phyloP scores from a whole-genome alignment of 1,140 invertebrate species.

The Drosophila suzukii region DNA sequence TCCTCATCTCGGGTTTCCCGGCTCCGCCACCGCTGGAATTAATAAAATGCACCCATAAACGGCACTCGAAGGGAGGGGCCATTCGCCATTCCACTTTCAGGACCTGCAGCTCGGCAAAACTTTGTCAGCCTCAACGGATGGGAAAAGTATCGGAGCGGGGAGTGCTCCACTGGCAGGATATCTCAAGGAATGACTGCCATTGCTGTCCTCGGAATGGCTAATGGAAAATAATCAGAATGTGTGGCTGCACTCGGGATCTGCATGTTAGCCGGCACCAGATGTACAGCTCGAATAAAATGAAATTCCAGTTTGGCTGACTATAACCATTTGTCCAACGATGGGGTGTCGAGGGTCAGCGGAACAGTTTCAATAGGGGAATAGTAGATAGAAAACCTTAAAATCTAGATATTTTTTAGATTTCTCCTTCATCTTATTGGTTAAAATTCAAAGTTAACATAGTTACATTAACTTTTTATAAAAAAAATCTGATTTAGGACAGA shows the following conservation, averaged over 20 bases:
- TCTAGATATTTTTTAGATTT: too few species aligned
- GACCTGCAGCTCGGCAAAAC: conserved; percentile 19
- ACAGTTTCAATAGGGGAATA: background rate
- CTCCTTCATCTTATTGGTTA: too few species aligned
- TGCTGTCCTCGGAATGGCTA: conserved; percentile 28
- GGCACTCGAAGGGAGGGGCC: background rate
- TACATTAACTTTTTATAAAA: too few species aligned
- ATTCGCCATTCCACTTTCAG: background rate
- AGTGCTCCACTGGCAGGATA: conserved; percentile 3
- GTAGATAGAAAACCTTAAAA: too few species aligned
- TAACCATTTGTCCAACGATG: conserved; percentile 28
- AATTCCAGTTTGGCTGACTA: conserved; percentile 49
- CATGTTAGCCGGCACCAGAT: conserved; percentile 41
- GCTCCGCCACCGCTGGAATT: conserved; percentile 32
- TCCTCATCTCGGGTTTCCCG: conserved; percentile 19
- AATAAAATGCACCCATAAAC: conserved; percentile 47
- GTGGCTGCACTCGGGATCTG: conserved; percentile 34
- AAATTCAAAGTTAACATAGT: too few species aligned
- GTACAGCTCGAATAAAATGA: conserved; percentile 38
- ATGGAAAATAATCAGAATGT: conserved; percentile 56
- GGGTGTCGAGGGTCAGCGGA: conserved; percentile 7
- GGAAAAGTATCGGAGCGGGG: background rate
- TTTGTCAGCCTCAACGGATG: conserved; percentile 19
- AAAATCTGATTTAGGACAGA: too few species aligned
- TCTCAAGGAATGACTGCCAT: conserved; percentile 11